Conservation (phyloP, 2,113 vertebrate genomes). For the Psammodynastes pulverulentus region DNA sequence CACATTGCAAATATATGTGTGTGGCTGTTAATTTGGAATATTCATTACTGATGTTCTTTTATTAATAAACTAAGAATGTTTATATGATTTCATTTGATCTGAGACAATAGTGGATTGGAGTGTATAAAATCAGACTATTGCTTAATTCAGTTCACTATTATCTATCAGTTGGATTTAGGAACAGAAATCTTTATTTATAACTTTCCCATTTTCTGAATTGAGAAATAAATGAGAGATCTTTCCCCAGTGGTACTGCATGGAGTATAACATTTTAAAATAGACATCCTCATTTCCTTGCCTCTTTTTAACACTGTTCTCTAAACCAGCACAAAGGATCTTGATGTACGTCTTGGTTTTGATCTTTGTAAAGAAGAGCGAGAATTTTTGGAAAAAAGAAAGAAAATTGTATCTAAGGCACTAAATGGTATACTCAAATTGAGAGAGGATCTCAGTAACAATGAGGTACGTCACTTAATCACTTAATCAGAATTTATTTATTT, state of each 20-base stretch:
- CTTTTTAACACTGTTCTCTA: not conserved
- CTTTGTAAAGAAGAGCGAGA: constrained; percentile 74
- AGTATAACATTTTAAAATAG: not conserved
- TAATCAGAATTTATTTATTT: not conserved
- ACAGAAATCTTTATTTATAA: not conserved
- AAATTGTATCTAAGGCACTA: constrained; percentile 66
- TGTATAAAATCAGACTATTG: not conserved
- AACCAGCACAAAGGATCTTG: constrained; percentile 68
- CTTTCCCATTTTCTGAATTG: not conserved
- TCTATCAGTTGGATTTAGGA: not conserved
- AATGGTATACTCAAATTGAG: constrained; percentile 67
- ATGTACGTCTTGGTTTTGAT: constrained; percentile 80
- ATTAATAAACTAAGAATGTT: not conserved
- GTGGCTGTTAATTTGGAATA: not conserved
- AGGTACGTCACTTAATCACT: constrained; percentile 64
- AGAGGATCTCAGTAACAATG: constrained; percentile 49
- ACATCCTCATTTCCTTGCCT: not conserved
- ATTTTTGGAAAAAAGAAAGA: constrained; percentile 78
- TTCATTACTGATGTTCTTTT: not conserved
- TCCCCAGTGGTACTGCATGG: not conserved
- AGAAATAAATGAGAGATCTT: not conserved
- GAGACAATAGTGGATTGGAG: not conserved
- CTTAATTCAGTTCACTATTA: not conserved
- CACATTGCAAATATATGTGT: not conserved
- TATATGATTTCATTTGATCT: not conserved